These are phyloP conservation scores for Eremophila alpestris DNA, from an alignment of 2,797 vertebrate genomes.

Conservation along the genomic window DNA sequence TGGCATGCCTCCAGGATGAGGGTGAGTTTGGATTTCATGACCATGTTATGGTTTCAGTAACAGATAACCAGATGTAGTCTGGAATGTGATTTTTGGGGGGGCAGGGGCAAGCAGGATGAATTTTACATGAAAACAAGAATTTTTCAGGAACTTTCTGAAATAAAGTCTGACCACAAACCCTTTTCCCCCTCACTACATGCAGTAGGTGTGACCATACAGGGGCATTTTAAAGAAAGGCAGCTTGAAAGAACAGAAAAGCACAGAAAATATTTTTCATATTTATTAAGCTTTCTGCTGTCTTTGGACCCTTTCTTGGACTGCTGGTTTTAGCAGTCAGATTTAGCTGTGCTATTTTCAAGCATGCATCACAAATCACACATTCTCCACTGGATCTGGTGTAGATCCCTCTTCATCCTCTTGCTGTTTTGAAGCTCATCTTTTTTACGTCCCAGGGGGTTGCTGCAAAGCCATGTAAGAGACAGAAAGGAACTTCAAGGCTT, in stretches of 20 bases:
- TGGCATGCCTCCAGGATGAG: conserved; percentile 53
- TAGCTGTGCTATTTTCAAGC: not conserved
- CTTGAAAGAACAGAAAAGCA: not conserved
- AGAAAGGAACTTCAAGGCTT: not conserved
- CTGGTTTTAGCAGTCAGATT: not conserved
- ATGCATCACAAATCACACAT: accelerated
- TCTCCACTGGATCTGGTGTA: not conserved
- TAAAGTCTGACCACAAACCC: not conserved
- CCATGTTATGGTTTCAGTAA: not conserved
- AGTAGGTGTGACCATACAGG: not conserved
- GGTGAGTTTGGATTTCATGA: not conserved
- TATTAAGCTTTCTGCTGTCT: not conserved
- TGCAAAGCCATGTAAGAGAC: not conserved
- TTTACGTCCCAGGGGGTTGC: not conserved
- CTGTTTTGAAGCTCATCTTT: not conserved
- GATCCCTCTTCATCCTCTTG: not conserved
- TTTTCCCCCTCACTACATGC: not conserved
- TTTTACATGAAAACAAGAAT: not conserved
- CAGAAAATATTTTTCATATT: not conserved
- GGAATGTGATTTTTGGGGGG: not conserved
- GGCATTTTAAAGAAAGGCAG: not conserved
- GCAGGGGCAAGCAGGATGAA: not conserved
- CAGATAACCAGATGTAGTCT: not conserved
- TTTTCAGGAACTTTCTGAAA: not conserved
- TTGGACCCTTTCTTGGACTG: not conserved